Evolutionary conservation across 2,888 invertebrate genomes (phyloP).

Genomic region (Brachypalpus laphriformis): DNA sequence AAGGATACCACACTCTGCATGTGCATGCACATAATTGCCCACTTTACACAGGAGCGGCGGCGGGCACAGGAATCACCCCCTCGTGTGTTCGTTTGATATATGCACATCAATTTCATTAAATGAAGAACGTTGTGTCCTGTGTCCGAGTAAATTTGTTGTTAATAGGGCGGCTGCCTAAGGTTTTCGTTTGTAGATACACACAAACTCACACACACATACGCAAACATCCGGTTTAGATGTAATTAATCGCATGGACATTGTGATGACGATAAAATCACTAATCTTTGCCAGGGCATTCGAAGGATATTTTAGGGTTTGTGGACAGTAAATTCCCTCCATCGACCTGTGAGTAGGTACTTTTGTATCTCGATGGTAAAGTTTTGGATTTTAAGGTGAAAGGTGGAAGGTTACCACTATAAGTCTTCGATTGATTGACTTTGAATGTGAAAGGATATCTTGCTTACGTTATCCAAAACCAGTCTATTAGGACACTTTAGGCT

Average conservation of each 20-base stretch:
- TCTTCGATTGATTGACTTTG: too few species aligned
- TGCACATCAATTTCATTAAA: conserved; percentile 62
- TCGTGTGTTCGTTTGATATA: conserved; percentile 45
- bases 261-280: conserved; percentile 47
- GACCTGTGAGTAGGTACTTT: neutral
- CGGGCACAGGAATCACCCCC: too few species aligned
- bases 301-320: neutral
- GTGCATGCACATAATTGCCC: conserved; percentile 64
- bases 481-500: too few species aligned
- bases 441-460: too few species aligned
- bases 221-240: conserved; percentile 45
- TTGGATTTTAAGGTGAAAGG: too few species aligned
- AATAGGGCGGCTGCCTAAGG: conserved; percentile 55
- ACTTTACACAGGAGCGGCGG: conserved; percentile 22
- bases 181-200: conserved; percentile 21
- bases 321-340: neutral
- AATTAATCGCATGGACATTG: conserved; percentile 54
- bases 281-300: conserved; percentile 20
- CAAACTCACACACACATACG: neutral
- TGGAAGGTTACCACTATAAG: neutral
- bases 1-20: conserved; percentile 42
- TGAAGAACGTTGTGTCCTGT: conserved; percentile 42
- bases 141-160: conserved; percentile 53
- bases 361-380: too few species aligned
- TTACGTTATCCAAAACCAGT: too few species aligned